Conservation (phyloP, 2,113 vertebrate genomes). For the Chlamydotis undulata region DNA sequence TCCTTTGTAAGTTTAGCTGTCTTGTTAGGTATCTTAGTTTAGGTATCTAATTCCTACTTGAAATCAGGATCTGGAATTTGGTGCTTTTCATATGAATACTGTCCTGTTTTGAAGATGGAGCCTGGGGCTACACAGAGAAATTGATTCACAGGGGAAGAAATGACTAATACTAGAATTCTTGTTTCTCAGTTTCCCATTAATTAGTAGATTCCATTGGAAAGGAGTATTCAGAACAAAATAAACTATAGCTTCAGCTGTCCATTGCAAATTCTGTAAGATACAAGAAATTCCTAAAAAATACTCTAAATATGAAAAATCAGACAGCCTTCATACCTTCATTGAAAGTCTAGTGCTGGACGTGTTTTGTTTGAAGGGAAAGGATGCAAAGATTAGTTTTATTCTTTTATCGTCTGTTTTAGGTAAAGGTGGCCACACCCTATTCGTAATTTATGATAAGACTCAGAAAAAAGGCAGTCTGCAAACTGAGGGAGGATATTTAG, state of each 20-base stretch:
- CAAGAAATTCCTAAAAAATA: not conserved
- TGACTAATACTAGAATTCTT: not conserved
- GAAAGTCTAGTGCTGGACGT: not conserved
- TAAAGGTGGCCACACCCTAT: not conserved
- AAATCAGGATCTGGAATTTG: not conserved
- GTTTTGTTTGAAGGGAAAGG: not conserved
- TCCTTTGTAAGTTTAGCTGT: not conserved
- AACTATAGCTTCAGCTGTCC: not conserved
- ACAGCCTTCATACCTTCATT: not conserved
- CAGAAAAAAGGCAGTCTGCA: not conserved
- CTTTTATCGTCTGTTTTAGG: not conserved
- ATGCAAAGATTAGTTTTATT: not conserved
- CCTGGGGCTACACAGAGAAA: not conserved
- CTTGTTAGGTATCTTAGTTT: not conserved
- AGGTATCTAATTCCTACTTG: not conserved
- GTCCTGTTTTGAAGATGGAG: not conserved
- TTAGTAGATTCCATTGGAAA: not conserved
- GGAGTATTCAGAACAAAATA: not conserved
- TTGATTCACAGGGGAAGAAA: not conserved
- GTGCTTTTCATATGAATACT: not conserved
- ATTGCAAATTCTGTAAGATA: not conserved
- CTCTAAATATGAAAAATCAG: not conserved
- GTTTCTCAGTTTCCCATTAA: not conserved
- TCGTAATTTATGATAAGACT: not conserved
- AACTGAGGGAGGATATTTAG: not conserved